Conservation (phyloP, 2,888 invertebrate species). For the Spisula subtruncata region DNA sequence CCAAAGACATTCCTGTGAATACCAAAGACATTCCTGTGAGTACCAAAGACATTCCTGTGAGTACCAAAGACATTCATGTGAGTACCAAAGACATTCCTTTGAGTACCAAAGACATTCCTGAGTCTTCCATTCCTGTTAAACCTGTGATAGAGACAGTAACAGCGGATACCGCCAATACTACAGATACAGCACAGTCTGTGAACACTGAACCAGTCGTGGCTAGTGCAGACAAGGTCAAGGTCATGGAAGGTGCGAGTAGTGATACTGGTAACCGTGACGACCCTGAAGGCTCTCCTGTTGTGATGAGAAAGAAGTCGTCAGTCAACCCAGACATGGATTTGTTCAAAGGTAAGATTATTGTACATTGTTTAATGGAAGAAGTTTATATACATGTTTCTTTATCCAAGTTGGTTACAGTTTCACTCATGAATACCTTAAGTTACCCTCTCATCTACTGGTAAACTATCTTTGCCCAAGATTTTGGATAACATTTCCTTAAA, state of each 20-base stretch:
- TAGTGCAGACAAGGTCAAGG: constrained; percentile 14
- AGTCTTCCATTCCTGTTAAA: constrained; percentile 61
- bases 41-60: too few relatives aligned
- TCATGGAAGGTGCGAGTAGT: neutral
- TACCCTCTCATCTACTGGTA: too few relatives aligned
- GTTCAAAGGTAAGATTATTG: constrained; percentile 62
- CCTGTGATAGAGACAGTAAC: constrained; percentile 54
- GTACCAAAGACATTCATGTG: too few relatives aligned
- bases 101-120: constrained; percentile 59
- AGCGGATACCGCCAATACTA: neutral
- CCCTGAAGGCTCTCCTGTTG: constrained; percentile 61
- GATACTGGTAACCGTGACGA: constrained; percentile 11
- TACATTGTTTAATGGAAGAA: too few relatives aligned
- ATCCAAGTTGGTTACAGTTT: too few relatives aligned
- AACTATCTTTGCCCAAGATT: too few relatives aligned
- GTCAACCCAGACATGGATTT: constrained; percentile 60
- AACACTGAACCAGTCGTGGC: neutral
- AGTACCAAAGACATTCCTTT: too few relatives aligned
- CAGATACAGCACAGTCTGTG: neutral
- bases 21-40: constrained; percentile 60
- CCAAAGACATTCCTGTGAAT: constrained; percentile 63
- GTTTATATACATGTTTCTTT: too few relatives aligned
- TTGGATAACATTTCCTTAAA: too few relatives aligned
- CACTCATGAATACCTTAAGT: too few relatives aligned
- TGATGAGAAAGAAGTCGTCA: constrained; percentile 67